Conservation (phyloP, 2,888 invertebrate species). For the Chironomus tentans region DNA sequence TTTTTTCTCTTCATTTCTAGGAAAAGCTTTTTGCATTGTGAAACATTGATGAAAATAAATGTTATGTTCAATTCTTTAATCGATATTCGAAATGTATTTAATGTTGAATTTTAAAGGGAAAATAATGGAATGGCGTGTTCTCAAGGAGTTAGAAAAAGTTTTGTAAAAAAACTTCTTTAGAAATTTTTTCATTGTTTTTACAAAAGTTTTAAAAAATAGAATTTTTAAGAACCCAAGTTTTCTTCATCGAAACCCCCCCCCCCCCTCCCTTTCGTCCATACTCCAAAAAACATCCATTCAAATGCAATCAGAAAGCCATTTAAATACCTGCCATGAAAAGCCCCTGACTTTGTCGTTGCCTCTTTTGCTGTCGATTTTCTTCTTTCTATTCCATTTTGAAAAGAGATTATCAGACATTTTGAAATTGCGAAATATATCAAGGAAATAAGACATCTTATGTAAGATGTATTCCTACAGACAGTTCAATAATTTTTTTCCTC, state of each 20-base stretch:
- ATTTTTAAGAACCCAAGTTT: too few species aligned
- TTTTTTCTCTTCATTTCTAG: background rate
- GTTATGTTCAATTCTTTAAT: background rate
- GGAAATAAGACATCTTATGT: background rate
- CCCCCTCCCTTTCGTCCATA: too few species aligned
- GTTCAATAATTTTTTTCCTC: background rate
- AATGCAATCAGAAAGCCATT: too few species aligned
- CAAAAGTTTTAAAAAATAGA: too few species aligned
- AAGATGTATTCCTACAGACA: constrained; percentile 1
- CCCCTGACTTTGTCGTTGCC: background rate
- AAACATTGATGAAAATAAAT: background rate
- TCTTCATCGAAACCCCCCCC: too few species aligned
- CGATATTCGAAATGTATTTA: background rate
- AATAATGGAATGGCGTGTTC: too few species aligned
- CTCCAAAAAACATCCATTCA: too few species aligned
- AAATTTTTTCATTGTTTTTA: too few species aligned
- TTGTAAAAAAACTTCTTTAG: too few species aligned
- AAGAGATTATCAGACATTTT: background rate
- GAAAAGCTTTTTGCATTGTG: background rate
- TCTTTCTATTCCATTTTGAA: background rate
- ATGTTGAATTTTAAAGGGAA: background rate
- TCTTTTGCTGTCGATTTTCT: background rate
- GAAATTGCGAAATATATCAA: background rate
- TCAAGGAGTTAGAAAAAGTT: too few species aligned
- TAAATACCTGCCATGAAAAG: background rate